Conservation (phyloP, 2,888 invertebrate genomes). For the Tiliacea aurago region DNA sequence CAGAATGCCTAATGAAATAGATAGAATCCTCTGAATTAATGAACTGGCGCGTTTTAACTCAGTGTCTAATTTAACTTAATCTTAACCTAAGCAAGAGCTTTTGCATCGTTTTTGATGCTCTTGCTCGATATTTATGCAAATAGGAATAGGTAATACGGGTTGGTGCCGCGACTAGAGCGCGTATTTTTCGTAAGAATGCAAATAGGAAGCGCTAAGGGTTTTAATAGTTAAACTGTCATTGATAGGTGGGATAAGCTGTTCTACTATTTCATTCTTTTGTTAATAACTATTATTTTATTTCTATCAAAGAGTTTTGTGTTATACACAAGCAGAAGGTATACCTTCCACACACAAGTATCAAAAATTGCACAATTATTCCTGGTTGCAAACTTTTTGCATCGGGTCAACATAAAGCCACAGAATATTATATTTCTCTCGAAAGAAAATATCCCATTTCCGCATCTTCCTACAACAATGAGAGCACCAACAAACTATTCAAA, state of each 20-base stretch:
- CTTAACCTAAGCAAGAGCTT: not conserved
- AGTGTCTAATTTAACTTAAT: constrained; percentile 23
- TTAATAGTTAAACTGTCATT: not conserved
- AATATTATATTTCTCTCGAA: constrained; percentile 90
- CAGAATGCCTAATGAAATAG: not conserved
- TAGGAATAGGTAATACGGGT: not conserved
- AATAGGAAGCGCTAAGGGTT: not conserved
- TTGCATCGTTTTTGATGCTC: constrained; percentile 5
- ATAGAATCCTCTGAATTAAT: not conserved
- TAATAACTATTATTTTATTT: not conserved
- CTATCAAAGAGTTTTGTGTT: constrained; percentile 4
- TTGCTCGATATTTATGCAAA: constrained; percentile 4
- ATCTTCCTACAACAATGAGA: constrained; percentile 90
- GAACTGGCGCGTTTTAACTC: not conserved
- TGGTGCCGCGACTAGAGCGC: too few species aligned
- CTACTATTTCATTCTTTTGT: not conserved
- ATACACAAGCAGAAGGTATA: not conserved
- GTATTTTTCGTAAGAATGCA: not conserved
- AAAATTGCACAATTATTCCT: constrained; percentile 77
- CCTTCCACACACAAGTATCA: constrained; percentile 59
- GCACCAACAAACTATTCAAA: constrained; percentile 89
- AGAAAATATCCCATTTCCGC: constrained; percentile 91
- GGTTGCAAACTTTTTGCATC: constrained; percentile 82
- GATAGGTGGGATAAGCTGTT: not conserved
- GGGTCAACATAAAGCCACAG: constrained; percentile 86